Percentiles rank a stretch among this genome's conserved stretches.
These are phyloP conservation scores for Deilephila porcellus DNA, from an alignment of 2,888 invertebrate genomes.

Conservation along the genomic window DNA sequence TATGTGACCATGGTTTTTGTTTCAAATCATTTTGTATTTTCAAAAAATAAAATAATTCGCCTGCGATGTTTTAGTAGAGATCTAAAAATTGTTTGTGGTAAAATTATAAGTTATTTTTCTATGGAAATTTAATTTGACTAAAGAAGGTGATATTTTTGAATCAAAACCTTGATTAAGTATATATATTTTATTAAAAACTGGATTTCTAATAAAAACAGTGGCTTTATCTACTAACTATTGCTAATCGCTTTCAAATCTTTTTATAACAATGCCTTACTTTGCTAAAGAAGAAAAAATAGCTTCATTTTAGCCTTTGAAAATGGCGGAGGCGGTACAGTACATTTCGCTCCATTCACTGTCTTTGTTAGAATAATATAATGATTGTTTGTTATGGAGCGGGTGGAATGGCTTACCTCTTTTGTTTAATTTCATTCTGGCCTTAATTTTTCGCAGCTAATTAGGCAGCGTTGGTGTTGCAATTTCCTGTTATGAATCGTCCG, in stretches of 20 bases:
- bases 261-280: background rate
- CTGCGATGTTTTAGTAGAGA: too few relatives aligned
- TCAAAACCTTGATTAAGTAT: too few relatives aligned
- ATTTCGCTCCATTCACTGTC: background rate
- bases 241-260: background rate
- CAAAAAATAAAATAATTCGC: too few relatives aligned
- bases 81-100: too few relatives aligned
- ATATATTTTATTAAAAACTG: too few relatives aligned
- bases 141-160: too few relatives aligned
- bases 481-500: background rate
- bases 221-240: too few relatives aligned
- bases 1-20: too few relatives aligned
- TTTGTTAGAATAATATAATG: background rate
- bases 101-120: too few relatives aligned
- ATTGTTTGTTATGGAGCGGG: background rate
- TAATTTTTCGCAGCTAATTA: constrained; percentile 44
- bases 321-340: background rate
- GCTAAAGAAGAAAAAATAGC: background rate
- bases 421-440: constrained; percentile 41
- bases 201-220: too few relatives aligned
- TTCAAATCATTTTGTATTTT: too few relatives aligned
- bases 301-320: background rate
- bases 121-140: too few relatives aligned
- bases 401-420: constrained; percentile 33
- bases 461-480: constrained; percentile 30